A percentile compares a stretch with the other conserved stretches of the same genome.
These are phyloP conservation scores for Noctuana brunneofusca DNA, from an alignment of 2,888 invertebrate species.

Conservation along the genomic window DNA sequence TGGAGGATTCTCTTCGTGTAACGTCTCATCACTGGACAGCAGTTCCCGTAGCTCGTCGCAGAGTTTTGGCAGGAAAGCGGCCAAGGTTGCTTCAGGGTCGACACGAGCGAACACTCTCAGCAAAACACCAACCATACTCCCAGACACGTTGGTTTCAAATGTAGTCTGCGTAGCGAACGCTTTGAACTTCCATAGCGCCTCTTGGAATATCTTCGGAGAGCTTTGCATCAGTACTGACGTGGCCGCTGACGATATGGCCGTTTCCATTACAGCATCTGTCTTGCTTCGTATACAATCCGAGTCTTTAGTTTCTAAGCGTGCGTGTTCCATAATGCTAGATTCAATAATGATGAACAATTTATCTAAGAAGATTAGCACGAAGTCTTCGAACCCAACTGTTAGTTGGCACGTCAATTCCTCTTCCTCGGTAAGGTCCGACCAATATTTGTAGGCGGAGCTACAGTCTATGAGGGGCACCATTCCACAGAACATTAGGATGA, in stretches of 20 bases:
- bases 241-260: constrained; percentile 86
- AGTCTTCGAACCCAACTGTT: constrained; percentile 94
- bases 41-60: constrained; percentile 85
- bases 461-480: constrained; percentile 94
- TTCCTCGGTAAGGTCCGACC: constrained; percentile 88
- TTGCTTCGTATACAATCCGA: constrained; percentile 84
- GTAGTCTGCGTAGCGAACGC: constrained; percentile 88
- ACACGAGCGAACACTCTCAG: constrained; percentile 86
- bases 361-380: constrained; percentile 92
- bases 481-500: constrained; percentile 89
- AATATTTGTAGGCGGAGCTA: constrained; percentile 87
- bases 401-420: constrained; percentile 90
- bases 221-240: constrained; percentile 88
- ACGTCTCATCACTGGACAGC: constrained; percentile 85
- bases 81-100: constrained; percentile 87
- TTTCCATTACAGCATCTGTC: constrained; percentile 88
- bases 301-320: constrained; percentile 85
- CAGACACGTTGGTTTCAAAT: constrained; percentile 93
- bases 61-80: constrained; percentile 88
- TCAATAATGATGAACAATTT: constrained; percentile 88
- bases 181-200: constrained; percentile 89
- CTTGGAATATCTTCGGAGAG: constrained; percentile 84
- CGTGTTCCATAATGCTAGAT: constrained; percentile 86
- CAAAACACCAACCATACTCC: constrained; percentile 89
- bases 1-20: constrained; percentile 89